Percentiles rank a stretch among this genome's conserved stretches.
Evolutionary conservation across 2,113 vertebrate species (phyloP).

Genomic region (Ceratotherium simum): DNA sequence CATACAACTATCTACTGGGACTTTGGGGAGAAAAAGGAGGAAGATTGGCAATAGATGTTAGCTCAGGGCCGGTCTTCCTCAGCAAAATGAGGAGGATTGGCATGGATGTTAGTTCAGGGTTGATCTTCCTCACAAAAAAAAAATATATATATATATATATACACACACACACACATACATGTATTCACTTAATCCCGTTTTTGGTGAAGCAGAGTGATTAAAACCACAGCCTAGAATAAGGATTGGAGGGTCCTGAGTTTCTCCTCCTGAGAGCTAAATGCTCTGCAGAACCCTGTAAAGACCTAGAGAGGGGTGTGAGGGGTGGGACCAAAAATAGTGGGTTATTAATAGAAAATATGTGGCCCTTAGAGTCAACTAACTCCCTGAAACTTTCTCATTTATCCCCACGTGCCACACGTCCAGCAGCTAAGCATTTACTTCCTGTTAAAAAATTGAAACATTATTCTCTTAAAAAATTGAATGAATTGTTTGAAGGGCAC

Average conservation of each 20-base stretch:
- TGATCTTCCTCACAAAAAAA: no score
- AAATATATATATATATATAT: no score
- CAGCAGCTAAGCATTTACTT: constrained; percentile 33
- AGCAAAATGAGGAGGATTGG: no score
- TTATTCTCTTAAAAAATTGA: constrained; percentile 38
- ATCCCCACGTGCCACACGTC: neutral
- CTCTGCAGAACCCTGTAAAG: neutral
- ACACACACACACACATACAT: neutral
- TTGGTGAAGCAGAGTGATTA: neutral
- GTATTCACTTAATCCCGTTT: neutral
- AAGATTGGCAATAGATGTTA: no score
- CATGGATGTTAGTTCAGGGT: no score
- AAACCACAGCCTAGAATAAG: neutral
- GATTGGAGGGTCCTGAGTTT: neutral
- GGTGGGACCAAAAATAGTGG: neutral
- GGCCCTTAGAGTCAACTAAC: neutral
- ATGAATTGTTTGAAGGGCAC: neutral
- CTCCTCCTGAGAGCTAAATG: neutral
- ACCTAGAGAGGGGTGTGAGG: neutral
- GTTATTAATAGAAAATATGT: neutral
- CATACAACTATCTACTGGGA: no score
- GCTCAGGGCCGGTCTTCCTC: no score
- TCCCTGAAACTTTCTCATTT: neutral
- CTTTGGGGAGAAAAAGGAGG: no score
- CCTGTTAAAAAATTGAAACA: neutral